Evolutionary conservation across 2,797 vertebrate species (phyloP).

Genomic region (Enteromius fasciolatus): DNA sequence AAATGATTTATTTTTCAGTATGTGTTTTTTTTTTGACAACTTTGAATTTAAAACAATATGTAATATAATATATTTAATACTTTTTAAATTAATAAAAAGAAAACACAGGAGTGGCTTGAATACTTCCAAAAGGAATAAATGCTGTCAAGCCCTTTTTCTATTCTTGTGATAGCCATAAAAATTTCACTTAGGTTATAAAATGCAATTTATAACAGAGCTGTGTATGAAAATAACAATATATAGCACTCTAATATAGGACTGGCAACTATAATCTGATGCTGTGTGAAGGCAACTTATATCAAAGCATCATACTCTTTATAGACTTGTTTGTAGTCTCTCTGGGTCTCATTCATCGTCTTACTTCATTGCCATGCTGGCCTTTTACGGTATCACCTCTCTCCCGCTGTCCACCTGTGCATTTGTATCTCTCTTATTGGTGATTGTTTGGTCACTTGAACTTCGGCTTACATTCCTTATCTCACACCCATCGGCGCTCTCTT

Average conservation of each 20-base stretch:
- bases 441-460: conserved; percentile 68
- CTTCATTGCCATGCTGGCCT: conserved; percentile 27
- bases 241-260: neutral
- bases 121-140: neutral
- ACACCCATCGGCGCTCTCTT: conserved; percentile 68
- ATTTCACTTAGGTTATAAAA: neutral
- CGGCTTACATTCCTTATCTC: conserved; percentile 71
- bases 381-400: neutral
- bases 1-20: neutral
- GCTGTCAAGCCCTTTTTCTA: neutral
- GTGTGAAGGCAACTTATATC: neutral
- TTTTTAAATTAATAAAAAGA: neutral
- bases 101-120: neutral
- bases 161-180: neutral
- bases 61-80: neutral
- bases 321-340: conserved; percentile 32
- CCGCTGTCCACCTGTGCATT: conserved; percentile 29
- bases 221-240: neutral
- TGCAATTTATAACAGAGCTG: neutral
- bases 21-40: neutral
- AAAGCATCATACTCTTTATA: conserved; percentile 18
- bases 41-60: neutral
- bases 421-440: conserved; percentile 51
- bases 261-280: neutral
- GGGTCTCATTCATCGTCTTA: neutral